Evolutionary conservation across 2,113 vertebrate genomes (phyloP), one percentile per base, ranked within the genome.

Genomic region (Procapra przewalskii): DNA sequence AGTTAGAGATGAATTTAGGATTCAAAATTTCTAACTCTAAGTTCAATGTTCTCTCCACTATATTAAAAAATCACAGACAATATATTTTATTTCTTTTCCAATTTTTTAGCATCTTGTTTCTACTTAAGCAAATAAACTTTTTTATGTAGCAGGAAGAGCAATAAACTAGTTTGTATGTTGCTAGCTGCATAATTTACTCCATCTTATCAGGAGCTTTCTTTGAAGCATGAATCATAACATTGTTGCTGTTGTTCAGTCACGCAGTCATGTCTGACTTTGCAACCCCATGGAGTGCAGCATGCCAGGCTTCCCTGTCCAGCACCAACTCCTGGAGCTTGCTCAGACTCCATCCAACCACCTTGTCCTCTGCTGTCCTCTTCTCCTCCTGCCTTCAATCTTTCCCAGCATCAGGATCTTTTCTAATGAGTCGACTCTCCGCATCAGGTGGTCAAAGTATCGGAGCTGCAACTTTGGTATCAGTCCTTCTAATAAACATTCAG

Each of bases 361-460:
- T 11, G 5, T 71, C n/a, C 9, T 71, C 64, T 36, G n/a, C 64
- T 71, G n/a, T 71, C 67, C 19, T 71, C 67, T 71, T 36, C n/a
- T 71, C 64, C 4, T 71, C n/a, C n/a, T 71, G 67, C n/a, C 8
- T 71, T 71, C 67, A 40, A 23, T 36, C 19, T 71, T 71, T 71
- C n/a, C n/a, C 67, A 40, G 19, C 5, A 71, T 23, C 67, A 71
- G 67, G 67, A 36, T 23, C 5, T 36, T 71, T 71, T 40, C 19
- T 71, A 71, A 36, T 40, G 19, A 23, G 19, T 71, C 1, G 0
- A 71, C 19, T 6, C 5, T 23, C 11, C 0, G 1, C 5, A 23
- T 23, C 67, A 40, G n/a, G n/a, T 71, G 67, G n/a, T 71, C n/a
- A 71, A 40, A 71, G 19, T 71, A 40, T 40, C 23, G 5, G n/a